These are phyloP conservation scores for Corythornis vintsioides DNA, from an alignment of 2,113 vertebrate genomes.

Conservation along the genomic window DNA sequence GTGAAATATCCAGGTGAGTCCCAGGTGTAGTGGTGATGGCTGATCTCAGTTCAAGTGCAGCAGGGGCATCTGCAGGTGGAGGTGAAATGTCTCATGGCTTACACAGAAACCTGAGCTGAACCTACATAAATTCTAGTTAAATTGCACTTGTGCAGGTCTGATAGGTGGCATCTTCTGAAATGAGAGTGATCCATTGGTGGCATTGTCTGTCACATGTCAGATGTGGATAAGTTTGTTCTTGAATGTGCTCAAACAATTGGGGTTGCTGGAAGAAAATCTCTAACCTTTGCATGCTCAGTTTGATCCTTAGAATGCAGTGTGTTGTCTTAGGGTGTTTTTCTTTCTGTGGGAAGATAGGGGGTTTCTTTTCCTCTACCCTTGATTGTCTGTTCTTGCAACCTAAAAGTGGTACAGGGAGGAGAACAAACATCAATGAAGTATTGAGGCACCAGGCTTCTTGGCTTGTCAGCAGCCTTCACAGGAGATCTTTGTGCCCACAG, in stretches of 20 bases:
- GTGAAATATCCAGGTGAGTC: not conserved
- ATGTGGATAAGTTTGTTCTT: not conserved
- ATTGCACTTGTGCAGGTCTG: not conserved
- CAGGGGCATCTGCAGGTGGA: not conserved
- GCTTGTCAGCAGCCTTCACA: rapidly evolving
- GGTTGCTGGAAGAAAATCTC: not conserved
- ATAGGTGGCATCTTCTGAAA: not conserved
- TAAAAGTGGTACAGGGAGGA: not conserved
- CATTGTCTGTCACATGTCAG: not conserved
- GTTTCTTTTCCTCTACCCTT: not conserved
- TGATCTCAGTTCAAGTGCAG: not conserved
- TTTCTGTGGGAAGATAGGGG: not conserved
- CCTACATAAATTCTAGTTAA: not conserved
- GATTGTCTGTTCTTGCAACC: not conserved
- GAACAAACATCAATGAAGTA: rapidly evolving
- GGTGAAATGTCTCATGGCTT: not conserved
- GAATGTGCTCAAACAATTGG: not conserved
- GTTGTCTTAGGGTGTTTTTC: not conserved
- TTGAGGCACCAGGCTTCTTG: not conserved
- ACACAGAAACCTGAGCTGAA: not conserved
- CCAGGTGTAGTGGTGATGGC: rapidly evolving
- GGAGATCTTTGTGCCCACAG: not conserved
- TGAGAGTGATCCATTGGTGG: not conserved
- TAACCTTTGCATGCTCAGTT: not conserved
- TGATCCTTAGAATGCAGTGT: not conserved